These are phyloP conservation scores for Lichenostomus cassidix DNA, from an alignment of 2,113 vertebrate species.

Conservation along the genomic window DNA sequence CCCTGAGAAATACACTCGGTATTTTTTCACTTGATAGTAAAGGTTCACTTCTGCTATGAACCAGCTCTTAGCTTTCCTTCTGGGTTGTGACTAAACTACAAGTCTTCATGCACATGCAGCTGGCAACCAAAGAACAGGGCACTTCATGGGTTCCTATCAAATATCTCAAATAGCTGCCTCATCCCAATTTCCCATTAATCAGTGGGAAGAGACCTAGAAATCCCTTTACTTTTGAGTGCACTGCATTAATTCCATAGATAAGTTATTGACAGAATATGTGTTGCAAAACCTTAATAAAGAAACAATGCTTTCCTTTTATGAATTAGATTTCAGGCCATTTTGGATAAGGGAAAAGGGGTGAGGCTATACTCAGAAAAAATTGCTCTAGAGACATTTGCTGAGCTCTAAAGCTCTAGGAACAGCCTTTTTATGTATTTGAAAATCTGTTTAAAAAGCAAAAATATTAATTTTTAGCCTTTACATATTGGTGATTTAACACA, in stretches of 20 bases:
- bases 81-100: background rate
- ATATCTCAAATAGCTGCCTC: background rate
- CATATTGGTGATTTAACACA: background rate
- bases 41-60: background rate
- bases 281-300: background rate
- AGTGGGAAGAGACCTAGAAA: background rate
- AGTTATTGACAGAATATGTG: background rate
- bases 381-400: background rate
- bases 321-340: background rate
- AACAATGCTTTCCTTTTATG: background rate
- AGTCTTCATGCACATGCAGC: background rate
- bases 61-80: background rate
- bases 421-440: background rate
- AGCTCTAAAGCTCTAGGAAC: background rate
- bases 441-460: background rate
- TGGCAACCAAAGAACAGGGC: background rate
- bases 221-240: background rate
- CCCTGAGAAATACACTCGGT: background rate
- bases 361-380: background rate
- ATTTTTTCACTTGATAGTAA: background rate
- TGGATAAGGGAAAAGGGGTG: background rate
- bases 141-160: background rate
- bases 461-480: background rate
- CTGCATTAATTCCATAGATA: background rate
- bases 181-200: background rate